Base-by-base conservation (phyloP, 2,113 vertebrate species). In the Aramus guarauna region DNA sequence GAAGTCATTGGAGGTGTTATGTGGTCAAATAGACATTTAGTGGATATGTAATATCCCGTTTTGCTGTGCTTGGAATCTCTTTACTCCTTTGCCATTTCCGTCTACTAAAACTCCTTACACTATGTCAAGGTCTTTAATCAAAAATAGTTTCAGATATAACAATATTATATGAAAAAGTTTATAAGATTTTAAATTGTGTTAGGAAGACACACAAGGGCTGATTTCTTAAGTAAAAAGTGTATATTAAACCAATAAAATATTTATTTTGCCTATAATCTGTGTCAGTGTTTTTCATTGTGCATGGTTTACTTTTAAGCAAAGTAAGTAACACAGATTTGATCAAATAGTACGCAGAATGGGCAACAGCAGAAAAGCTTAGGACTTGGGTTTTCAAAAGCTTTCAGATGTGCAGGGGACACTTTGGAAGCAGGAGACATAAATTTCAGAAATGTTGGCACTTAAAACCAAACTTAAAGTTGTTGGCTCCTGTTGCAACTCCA, bases 231-330 rank as follows among this genome's bases (percentile, higher is more conserved):
- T 53, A 23, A 80, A 67, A 95, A 94, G 52, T 91, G 91, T 92
- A 95, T 96, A 97, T 97, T 97, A 98, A 98, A 98, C 97, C 97
- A 98, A 98, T 98, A 98, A 98, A 98, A 96, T 98, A 98, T 98
- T 98, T 98, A 98, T 98, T 98, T 98, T 98, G 97, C 98, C 95
- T 98, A 98, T 74, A 96, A 73, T 73, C 91, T 74, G 84, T 95
- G 86, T 95, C 63, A 69, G 71, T 91, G 79, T 34, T 77, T 94
- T 96, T 64, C 34, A 29, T 53, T 92, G 29, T 53, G 16, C 22
- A 4, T 67, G 15, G 11, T 59, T 91, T 72, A 64, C 19, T 82
- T 29, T 85, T 82, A 58, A 92, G 29, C 15, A 34, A 73, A 92
- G 16, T 26, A 67, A 84, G 30, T 45, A 55, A 39, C 27, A 12